Evolutionary conservation across 2,797 vertebrate species (phyloP), one percentile per base, ranked within the genome.

Genomic region (Acanthurus leucopareius): DNA sequence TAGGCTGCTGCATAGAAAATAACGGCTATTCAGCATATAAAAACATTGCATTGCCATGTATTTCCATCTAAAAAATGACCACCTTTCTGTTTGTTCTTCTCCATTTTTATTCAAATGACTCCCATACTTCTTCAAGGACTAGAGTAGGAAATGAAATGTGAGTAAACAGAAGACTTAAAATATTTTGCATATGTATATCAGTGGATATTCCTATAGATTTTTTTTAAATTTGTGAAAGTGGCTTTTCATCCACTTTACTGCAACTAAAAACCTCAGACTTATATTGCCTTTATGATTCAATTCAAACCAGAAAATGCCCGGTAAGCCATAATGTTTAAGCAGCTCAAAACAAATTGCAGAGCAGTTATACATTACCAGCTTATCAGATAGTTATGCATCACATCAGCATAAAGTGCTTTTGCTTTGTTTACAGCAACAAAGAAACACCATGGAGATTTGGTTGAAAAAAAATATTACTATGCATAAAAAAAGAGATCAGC

Each of bases 111-210:
- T 88, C 72, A 84, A 84, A 86, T 74, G 49, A 70, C 66, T 83
- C 75, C 73, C 22, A 60, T 56, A 44, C 58, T 17, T 69, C 59
- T 60, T 60, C 1, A 81, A 40, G 51, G 49, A 75, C 72, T 64
- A n/a, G 63, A 72, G 67, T 53, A 52, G 79, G 63, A 82, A 76
- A 70, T 80, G 61, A 86, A 90, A 87, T 85, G 71, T 79, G 77
- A 90, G 82, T 75, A 90, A 91, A 82, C 84, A 83, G 64, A 78
- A 65, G 61, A 75, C 56, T 71, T 72, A 64, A 75, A 77, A 82
- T 71, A 87, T 74, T 77, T 75, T 58, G 52, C 64, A 71, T 70
- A 72, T 66, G 19, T 28, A 81, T 88, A 62, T 82, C 78, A 35
- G 32, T 35, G 69, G 87, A 20, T 78, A 86, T 84, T 85, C 64